Percentiles rank a stretch among this genome's conserved stretches.
Conservation (phyloP, 2,888 invertebrate genomes). For the Drosophila pullipes region DNA sequence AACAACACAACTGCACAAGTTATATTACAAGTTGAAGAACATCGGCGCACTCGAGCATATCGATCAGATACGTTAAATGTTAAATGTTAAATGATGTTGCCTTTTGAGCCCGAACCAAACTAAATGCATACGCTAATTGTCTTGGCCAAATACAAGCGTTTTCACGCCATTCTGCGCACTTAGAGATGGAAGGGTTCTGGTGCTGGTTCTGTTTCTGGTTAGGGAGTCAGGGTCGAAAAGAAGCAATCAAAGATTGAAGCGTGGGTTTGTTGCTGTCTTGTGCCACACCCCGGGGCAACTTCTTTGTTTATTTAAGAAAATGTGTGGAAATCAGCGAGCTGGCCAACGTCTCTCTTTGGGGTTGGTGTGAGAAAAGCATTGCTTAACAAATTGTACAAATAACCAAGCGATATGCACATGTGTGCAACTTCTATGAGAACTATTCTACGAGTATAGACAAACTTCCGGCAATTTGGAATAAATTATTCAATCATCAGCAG, state of each 20-base stretch:
- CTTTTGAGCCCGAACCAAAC: constrained; percentile 19
- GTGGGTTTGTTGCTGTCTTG: constrained; percentile 53
- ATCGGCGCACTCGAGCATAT: constrained; percentile 23
- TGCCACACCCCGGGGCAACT: constrained; percentile 62
- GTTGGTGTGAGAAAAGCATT: constrained; percentile 76
- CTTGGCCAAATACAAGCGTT: constrained; percentile 79
- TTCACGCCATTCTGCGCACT: constrained; percentile 78
- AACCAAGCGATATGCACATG: constrained; percentile 25
- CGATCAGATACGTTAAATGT: background rate
- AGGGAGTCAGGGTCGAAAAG: constrained; percentile 46
- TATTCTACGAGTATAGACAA: constrained; percentile 32
- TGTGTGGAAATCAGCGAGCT: constrained; percentile 71
- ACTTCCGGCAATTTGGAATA: constrained; percentile 70
- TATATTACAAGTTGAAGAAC: constrained; percentile 9
- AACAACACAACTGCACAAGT: background rate
- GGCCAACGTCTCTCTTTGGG: constrained; percentile 23
- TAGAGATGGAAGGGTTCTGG: constrained; percentile 23
- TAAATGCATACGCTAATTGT: constrained; percentile 57
- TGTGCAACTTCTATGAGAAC: constrained; percentile 47
- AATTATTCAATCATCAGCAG: constrained; percentile 11
- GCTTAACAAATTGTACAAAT: constrained; percentile 63
- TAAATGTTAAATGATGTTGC: constrained; percentile 40
- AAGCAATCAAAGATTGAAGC: constrained; percentile 70
- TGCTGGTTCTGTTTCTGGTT: background rate
- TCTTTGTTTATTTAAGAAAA: constrained; percentile 77